Evolutionary conservation across 2,797 vertebrate species (phyloP).

Genomic region (Picus viridis): DNA sequence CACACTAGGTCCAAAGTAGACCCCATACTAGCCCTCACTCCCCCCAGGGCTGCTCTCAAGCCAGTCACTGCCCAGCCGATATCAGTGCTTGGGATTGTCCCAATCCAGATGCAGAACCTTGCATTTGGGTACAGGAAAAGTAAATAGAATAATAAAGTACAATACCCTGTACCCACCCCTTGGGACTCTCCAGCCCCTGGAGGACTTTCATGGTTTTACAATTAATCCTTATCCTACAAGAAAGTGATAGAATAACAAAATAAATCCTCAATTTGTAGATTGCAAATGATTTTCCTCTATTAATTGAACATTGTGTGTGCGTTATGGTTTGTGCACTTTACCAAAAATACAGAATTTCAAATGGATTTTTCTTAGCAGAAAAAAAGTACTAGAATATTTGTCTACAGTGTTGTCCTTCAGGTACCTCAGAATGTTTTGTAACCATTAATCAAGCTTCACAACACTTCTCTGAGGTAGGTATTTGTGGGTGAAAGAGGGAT

Average conservation of each 20-base stretch:
- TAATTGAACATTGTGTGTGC: conserved; percentile 12
- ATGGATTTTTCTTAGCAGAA: background rate
- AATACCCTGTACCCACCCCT: no score
- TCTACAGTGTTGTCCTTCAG: background rate
- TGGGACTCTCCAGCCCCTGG: no score
- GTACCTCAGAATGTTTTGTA: background rate
- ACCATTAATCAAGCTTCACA: background rate
- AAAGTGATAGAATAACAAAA: conserved; percentile 36
- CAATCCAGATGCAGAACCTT: no score
- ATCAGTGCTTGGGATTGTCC: no score
- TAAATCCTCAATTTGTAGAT: conserved; percentile 13
- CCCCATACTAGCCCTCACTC: no score
- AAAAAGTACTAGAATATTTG: background rate
- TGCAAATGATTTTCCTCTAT: conserved; percentile 21
- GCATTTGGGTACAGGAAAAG: no score
- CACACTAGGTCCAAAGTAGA: no score
- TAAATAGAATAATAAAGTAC: no score
- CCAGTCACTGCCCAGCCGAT: no score
- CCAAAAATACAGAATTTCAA: background rate
- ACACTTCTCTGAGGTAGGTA: background rate
- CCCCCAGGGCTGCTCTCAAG: no score
- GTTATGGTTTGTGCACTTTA: background rate
- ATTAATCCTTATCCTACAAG: no score
- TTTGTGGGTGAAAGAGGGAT: background rate
- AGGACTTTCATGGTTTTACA: no score